phyloP scores from a whole-genome alignment of 2,888 invertebrate species.

The Heliconius ismenius region DNA sequence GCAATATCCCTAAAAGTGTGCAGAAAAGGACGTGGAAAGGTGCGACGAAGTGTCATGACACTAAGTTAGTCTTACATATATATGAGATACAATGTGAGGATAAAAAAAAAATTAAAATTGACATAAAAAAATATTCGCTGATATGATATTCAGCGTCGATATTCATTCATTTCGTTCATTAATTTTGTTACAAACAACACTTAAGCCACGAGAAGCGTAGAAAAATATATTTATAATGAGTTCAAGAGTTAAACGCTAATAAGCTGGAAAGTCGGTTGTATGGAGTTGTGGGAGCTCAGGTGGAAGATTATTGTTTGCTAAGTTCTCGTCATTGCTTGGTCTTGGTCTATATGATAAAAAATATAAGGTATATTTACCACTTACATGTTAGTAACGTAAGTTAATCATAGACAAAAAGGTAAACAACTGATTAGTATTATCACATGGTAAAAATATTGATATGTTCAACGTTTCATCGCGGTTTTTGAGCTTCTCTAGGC shows the following conservation, averaged over 20 bases:
- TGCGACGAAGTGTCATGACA: background rate
- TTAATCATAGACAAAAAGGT: too few species aligned
- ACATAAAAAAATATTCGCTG: too few species aligned
- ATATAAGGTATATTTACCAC: too few species aligned
- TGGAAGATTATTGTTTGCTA: slow-evolving; percentile 1
- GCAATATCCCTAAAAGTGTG: background rate
- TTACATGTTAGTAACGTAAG: too few species aligned
- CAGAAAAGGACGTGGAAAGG: too few species aligned
- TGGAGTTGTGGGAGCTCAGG: background rate
- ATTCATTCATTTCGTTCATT: background rate
- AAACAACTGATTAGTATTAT: too few species aligned
- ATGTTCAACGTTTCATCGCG: too few species aligned
- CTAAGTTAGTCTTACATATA: background rate
- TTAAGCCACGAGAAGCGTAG: background rate
- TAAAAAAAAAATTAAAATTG: too few species aligned
- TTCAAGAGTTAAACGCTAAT: slow-evolving; percentile 5
- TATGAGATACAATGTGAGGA: background rate
- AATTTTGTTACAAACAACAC: slow-evolving; percentile 16
- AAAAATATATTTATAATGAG: slow-evolving; percentile 11
- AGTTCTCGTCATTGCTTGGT: background rate
- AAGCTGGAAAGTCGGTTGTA: slow-evolving; percentile 3
- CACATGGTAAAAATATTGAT: too few species aligned
- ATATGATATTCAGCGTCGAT: background rate
- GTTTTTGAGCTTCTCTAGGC: too few species aligned
- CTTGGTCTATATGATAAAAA: background rate